A percentile compares a stretch with the other conserved stretches of the same genome.
Evolutionary conservation across 2,797 vertebrate species (phyloP).

Genomic region (Eupleurogrammus muticus): DNA sequence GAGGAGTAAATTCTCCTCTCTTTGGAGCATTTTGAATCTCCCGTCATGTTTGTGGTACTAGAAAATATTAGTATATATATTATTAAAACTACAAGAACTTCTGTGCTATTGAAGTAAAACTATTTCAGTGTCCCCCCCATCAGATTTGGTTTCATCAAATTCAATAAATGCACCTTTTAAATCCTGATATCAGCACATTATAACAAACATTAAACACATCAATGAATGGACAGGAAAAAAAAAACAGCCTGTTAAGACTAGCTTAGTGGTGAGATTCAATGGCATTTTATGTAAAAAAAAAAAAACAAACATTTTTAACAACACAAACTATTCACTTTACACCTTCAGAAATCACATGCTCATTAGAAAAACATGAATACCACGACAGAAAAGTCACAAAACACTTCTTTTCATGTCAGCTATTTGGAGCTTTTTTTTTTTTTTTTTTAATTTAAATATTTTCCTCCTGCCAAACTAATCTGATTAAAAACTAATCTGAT

Average conservation of each 20-base stretch:
- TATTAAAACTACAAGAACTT: slow-evolving; percentile 12
- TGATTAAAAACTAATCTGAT: not conserved
- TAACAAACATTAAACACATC: not conserved
- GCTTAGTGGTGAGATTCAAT: not conserved
- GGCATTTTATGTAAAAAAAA: slow-evolving; percentile 15
- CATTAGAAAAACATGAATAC: slow-evolving; percentile 28
- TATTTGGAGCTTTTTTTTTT: no score
- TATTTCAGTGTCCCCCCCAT: no score
- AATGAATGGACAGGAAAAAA: not conserved
- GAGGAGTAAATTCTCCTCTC: no score
- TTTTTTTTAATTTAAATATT: no score
- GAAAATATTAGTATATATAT: slow-evolving; percentile 1
- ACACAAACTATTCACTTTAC: slow-evolving; percentile 15
- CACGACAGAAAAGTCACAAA: no score
- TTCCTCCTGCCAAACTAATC: not conserved
- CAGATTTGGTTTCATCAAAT: no score
- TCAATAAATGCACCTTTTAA: slow-evolving; percentile 8
- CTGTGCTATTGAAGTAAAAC: slow-evolving; percentile 3
- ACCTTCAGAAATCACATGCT: slow-evolving; percentile 30
- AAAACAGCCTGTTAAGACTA: not conserved
- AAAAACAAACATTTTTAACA: no score
- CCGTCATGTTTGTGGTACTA: not conserved
- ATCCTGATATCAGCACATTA: not conserved
- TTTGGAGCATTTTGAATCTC: slow-evolving; percentile 26
- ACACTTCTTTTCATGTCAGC: no score